phyloP scores from a whole-genome alignment of 2,797 vertebrate genomes.

The Eidolon dupreanum region DNA sequence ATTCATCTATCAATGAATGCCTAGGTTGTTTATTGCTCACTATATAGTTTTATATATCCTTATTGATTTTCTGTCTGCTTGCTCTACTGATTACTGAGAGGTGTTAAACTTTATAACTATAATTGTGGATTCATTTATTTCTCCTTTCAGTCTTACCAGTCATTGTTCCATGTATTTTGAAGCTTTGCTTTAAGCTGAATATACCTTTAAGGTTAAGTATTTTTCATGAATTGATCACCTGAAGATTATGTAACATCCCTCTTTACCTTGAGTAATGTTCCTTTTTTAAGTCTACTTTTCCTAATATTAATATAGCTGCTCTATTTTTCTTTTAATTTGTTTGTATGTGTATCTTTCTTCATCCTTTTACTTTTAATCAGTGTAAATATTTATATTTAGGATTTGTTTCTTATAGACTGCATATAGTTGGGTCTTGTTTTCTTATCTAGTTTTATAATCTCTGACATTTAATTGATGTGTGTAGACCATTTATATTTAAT shows the following conservation, averaged over 20 bases:
- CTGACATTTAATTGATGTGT: background rate
- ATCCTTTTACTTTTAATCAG: background rate
- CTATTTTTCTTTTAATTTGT: background rate
- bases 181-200: background rate
- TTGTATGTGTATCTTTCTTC: background rate
- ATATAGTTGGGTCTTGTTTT: background rate
- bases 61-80: background rate
- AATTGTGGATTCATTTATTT: background rate
- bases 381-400: background rate
- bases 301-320: background rate
- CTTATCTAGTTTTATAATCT: background rate
- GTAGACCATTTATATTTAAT: background rate
- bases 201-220: background rate
- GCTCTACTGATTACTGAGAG: background rate
- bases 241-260: background rate
- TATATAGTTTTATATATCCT: background rate
- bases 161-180: background rate
- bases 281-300: background rate
- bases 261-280: background rate
- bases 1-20: background rate
- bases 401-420: background rate
- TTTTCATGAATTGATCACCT: background rate
- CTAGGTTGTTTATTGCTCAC: background rate
- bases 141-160: background rate
- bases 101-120: background rate